Evolutionary conservation across 2,888 invertebrate species (phyloP).

Genomic region (Anaspis maculata): DNA sequence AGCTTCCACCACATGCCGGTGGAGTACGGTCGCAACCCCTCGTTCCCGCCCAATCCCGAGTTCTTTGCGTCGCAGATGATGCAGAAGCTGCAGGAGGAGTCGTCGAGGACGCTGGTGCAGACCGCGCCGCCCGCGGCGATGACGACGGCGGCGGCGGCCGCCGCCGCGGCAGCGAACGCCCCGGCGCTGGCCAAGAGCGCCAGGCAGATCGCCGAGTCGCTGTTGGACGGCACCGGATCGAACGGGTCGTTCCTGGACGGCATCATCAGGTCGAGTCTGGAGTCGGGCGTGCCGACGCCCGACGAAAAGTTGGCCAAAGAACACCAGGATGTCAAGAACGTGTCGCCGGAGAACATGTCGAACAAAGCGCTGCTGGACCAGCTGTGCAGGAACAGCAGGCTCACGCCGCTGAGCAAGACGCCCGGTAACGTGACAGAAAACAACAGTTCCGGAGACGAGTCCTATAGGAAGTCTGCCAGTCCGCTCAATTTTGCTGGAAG

Average conservation of each 20-base stretch:
- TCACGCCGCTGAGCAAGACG: slow-evolving; percentile 45
- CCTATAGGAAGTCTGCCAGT: slow-evolving; percentile 34
- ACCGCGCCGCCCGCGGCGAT: slow-evolving; percentile 21
- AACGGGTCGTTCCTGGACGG: slow-evolving; percentile 77
- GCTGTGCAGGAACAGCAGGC: slow-evolving; percentile 53
- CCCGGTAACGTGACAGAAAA: slow-evolving; percentile 25
- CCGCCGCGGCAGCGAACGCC: slow-evolving; percentile 21
- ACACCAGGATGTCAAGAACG: slow-evolving; percentile 40
- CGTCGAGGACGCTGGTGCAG: slow-evolving; percentile 40
- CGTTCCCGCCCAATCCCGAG: slow-evolving; percentile 52
- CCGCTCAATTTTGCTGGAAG: slow-evolving; percentile 34
- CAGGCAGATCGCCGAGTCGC: slow-evolving; percentile 55
- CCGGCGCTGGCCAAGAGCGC: slow-evolving; percentile 41
- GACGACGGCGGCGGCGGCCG: too few species aligned
- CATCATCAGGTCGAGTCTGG: slow-evolving; percentile 73
- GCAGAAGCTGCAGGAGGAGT: slow-evolving; percentile 69
- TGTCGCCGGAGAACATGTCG: slow-evolving; percentile 46
- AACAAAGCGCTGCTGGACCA: slow-evolving; percentile 59
- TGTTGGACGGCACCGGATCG: slow-evolving; percentile 56
- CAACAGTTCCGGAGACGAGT: slow-evolving; percentile 46
- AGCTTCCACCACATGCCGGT: slow-evolving; percentile 50
- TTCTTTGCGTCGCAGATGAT: slow-evolving; percentile 74
- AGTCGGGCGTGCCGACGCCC: slow-evolving; percentile 51
- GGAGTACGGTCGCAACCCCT: slow-evolving; percentile 39
- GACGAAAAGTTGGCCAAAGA: slow-evolving; percentile 48